Evolutionary conservation across 2,113 vertebrate genomes (phyloP).

Genomic region (Nasalis larvatus): DNA sequence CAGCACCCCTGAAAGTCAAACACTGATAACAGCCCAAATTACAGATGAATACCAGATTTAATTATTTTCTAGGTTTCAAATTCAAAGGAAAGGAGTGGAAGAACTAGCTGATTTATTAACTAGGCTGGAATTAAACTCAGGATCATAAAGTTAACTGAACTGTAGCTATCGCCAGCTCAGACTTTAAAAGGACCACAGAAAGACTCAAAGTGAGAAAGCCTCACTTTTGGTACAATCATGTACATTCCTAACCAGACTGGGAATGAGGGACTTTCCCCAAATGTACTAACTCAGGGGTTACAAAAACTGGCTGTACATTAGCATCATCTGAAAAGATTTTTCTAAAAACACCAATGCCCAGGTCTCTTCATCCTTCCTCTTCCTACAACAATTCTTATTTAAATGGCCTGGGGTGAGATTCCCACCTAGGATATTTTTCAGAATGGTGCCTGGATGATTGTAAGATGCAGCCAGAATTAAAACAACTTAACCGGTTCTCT

Average conservation of each 20-base stretch:
- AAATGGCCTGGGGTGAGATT: not conserved
- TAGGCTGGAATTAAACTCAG: conserved; percentile 52
- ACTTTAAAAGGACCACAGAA: not conserved
- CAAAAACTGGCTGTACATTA: not conserved
- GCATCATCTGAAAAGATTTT: not conserved
- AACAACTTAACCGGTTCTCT: not conserved
- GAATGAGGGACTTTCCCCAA: not conserved
- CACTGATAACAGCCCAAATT: not conserved
- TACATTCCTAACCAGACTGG: not conserved
- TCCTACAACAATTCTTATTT: not conserved
- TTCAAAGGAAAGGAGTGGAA: conserved; percentile 15
- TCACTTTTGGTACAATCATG: not conserved
- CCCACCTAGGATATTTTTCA: not conserved
- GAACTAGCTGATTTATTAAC: conserved; percentile 69
- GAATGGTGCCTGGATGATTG: not conserved
- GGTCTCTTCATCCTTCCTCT: not conserved
- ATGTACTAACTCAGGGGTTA: not conserved
- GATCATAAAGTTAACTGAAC: conserved; percentile 69
- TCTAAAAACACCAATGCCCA: not conserved
- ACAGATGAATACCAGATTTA: conserved; percentile 26
- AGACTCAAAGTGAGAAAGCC: not conserved
- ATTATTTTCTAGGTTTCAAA: conserved; percentile 56
- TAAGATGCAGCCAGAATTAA: not conserved
- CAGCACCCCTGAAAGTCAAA: not conserved
- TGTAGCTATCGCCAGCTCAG: conserved; percentile 35